phyloP scores from a whole-genome alignment of 2,888 invertebrate genomes.

The Eustalomyia histrio region DNA sequence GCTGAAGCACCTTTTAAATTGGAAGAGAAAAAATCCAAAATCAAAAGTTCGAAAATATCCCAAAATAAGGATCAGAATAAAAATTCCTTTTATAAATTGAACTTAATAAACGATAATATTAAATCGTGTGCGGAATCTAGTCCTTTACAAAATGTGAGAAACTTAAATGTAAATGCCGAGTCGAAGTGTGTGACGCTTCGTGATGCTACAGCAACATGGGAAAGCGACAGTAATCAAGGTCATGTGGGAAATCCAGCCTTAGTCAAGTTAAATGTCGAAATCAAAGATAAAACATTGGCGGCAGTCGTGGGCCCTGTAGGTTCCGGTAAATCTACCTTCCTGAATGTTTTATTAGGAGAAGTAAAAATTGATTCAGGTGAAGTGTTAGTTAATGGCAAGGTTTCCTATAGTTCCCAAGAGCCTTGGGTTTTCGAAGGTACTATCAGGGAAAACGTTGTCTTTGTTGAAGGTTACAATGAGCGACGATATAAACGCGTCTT shows the following conservation, averaged over 20 bases:
- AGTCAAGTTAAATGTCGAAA: slow-evolving; percentile 80
- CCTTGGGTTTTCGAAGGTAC: slow-evolving; percentile 91
- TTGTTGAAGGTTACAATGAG: slow-evolving; percentile 87
- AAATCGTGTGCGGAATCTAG: background rate
- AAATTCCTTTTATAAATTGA: slow-evolving; percentile 37
- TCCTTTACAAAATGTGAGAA: slow-evolving; percentile 26
- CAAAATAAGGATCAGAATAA: slow-evolving; percentile 41
- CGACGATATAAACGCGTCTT: slow-evolving; percentile 80
- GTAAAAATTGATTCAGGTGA: slow-evolving; percentile 83
- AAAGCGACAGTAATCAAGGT: slow-evolving; percentile 45
- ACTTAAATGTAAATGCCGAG: slow-evolving; percentile 69
- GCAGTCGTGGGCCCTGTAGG: slow-evolving; percentile 88
- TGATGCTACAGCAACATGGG: slow-evolving; percentile 70
- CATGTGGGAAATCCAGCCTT: slow-evolving; percentile 70
- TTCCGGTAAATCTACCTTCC: slow-evolving; percentile 86
- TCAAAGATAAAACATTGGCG: slow-evolving; percentile 71
- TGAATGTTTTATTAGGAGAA: slow-evolving; percentile 88
- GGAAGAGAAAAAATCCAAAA: slow-evolving; percentile 50
- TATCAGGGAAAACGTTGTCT: slow-evolving; percentile 94
- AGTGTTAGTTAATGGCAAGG: slow-evolving; percentile 82
- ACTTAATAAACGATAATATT: slow-evolving; percentile 33
- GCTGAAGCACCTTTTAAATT: slow-evolving; percentile 69
- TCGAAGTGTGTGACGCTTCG: slow-evolving; percentile 77
- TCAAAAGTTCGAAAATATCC: slow-evolving; percentile 43
- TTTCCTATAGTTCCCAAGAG: slow-evolving; percentile 90